Evolutionary conservation across 1,140 invertebrate genomes (phyloP).

Genomic region (Batillaria attramentaria): DNA sequence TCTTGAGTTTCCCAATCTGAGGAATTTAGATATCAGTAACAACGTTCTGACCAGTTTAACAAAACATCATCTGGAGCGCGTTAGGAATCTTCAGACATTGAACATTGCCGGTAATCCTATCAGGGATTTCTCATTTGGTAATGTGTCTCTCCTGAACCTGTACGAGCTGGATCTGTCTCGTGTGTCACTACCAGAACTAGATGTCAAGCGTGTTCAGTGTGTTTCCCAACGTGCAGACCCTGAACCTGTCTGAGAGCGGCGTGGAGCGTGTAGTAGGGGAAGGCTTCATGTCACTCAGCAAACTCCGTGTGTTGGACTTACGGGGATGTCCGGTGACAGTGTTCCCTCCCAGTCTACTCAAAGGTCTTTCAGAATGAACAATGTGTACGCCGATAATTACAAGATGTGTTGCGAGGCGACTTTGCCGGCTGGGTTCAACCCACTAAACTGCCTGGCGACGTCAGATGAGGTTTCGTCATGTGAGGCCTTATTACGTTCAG

Average conservation of each 20-base stretch:
- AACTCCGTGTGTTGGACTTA: slow-evolving; percentile 26
- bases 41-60: no score
- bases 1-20: neutral
- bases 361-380: slow-evolving; percentile 29
- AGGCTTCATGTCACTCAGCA: neutral
- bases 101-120: no score
- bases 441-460: slow-evolving; percentile 38
- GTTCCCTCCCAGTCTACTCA: slow-evolving; percentile 34
- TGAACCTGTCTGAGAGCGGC: slow-evolving; percentile 11
- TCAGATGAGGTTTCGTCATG: slow-evolving; percentile 47
- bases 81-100: no score
- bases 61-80: no score
- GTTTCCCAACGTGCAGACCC: neutral
- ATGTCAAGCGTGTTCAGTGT: no score
- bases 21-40: neutral
- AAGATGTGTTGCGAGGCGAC: slow-evolving; percentile 41
- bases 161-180: no score
- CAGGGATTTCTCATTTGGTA: no score
- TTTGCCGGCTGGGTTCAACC: neutral
- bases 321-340: slow-evolving; percentile 24
- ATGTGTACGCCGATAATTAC: slow-evolving; percentile 35
- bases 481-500: slow-evolving; percentile 35
- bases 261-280: slow-evolving; percentile 15
- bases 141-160: no score
- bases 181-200: no score